Evolutionary conservation across 1,140 invertebrate genomes (phyloP).

Genomic region (Musca vetustissima): DNA sequence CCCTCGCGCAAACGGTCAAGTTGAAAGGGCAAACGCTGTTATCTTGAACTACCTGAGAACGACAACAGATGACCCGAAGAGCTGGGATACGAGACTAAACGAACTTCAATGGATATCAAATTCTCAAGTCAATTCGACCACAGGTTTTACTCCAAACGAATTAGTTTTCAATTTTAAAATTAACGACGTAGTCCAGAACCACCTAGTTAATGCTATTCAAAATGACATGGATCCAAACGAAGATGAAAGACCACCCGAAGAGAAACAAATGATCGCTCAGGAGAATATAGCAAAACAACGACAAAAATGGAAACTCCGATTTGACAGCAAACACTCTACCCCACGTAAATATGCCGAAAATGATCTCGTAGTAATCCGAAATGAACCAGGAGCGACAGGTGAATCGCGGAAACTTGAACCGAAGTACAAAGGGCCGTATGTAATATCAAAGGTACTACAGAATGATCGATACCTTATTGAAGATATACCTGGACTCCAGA

Average conservation of each 20-base stretch:
- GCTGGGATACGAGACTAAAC: conserved; percentile 34
- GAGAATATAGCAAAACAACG: conserved; percentile 3
- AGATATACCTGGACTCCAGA: conserved; percentile 8
- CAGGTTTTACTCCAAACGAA: conserved; percentile 33
- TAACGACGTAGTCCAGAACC: conserved; percentile 9
- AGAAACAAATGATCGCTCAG: conserved; percentile 24
- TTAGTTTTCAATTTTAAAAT: conserved; percentile 33
- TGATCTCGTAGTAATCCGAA: conserved; percentile 16
- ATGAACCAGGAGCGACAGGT: conserved; percentile 13
- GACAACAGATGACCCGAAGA: conserved; percentile 15
- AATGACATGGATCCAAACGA: background rate
- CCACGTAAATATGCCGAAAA: conserved; percentile 14
- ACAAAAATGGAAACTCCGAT: conserved; percentile 23
- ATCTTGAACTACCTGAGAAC: conserved; percentile 27
- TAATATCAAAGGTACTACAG: too few relatives aligned
- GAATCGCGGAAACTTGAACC: conserved; percentile 18
- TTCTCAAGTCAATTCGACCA: conserved; percentile 35
- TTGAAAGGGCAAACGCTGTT: conserved; percentile 36
- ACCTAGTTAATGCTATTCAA: conserved; percentile 23
- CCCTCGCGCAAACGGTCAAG: conserved; percentile 34
- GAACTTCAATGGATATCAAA: conserved; percentile 38
- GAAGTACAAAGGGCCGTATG: conserved; percentile 4
- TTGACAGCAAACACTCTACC: conserved; percentile 1
- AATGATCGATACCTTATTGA: background rate
- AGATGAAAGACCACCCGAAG: background rate